Conservation (phyloP, 37 sponge, comb jelly and placozoan genomes). For the Ianthella basta region DNA sequence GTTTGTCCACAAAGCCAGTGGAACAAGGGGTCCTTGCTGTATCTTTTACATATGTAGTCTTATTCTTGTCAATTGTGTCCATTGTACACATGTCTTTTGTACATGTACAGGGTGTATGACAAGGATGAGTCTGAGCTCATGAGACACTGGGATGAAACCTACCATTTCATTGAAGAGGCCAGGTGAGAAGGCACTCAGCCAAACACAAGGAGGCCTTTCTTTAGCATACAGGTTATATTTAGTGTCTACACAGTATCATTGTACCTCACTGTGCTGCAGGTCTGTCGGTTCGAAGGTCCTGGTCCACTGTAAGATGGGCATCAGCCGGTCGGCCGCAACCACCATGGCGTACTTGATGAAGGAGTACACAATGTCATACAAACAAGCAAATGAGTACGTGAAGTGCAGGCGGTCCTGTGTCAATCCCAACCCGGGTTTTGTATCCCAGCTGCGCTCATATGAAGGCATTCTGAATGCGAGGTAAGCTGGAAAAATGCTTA, state of each 20-base stretch:
- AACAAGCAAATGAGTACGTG: slow-evolving; percentile 73
- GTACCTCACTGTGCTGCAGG: slow-evolving; percentile 37
- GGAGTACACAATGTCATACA: slow-evolving; percentile 81
- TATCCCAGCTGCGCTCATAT: slow-evolving; percentile 80
- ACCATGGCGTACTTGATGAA: slow-evolving; percentile 98
- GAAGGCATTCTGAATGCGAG: slow-evolving; percentile 96
- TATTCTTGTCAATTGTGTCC: no score
- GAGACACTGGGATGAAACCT: slow-evolving; percentile 96
- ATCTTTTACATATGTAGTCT: no score
- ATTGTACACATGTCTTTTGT: no score
- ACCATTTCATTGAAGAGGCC: slow-evolving; percentile 91
- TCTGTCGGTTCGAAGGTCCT: slow-evolving; percentile 61
- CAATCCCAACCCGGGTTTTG: slow-evolving; percentile 95
- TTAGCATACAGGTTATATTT: neutral
- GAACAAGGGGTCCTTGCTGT: no score
- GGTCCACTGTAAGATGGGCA: slow-evolving; percentile 96
- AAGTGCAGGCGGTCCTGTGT: slow-evolving; percentile 66
- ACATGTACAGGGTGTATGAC: slow-evolving; percentile 76
- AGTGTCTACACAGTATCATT: neutral
- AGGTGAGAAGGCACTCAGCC: slow-evolving; percentile 56
- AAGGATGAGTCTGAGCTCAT: slow-evolving; percentile 85
- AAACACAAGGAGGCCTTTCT: neutral
- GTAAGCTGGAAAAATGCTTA: slow-evolving; percentile 37
- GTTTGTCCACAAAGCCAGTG: no score
- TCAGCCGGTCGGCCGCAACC: slow-evolving; percentile 96